Evolutionary conservation across 1,140 invertebrate genomes (phyloP).

Genomic region (Diprion similis): DNA sequence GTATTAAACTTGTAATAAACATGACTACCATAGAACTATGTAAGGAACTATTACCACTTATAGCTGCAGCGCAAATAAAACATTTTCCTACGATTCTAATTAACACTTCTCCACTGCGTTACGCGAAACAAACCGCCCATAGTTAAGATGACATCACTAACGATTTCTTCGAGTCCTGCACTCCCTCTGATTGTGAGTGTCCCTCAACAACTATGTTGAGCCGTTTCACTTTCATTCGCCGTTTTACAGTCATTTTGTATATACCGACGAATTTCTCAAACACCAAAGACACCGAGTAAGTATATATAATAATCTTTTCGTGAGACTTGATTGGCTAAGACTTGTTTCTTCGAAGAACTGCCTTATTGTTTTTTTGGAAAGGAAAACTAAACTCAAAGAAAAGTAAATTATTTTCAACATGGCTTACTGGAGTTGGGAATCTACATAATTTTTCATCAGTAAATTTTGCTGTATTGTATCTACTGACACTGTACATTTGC

Average conservation of each 20-base stretch:
- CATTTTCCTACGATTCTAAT: constrained; percentile 35
- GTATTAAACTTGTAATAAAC: constrained; percentile 38
- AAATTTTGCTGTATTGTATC: too few species aligned
- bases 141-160: constrained; percentile 9
- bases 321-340: not conserved
- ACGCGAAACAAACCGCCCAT: constrained; percentile 25
- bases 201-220: not conserved
- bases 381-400: not conserved
- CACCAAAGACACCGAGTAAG: not conserved
- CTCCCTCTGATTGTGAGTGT: not conserved
- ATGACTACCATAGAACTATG: constrained; percentile 9
- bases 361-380: not conserved
- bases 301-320: not conserved
- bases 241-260: not conserved
- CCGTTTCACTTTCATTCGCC: not conserved
- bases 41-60: not conserved
- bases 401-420: not conserved
- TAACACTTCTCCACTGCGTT: constrained; percentile 33
- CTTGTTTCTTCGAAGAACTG: not conserved
- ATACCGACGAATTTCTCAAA: not conserved
- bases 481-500: too few species aligned
- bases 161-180: not conserved
- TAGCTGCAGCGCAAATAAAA: not conserved
- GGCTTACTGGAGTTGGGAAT: too few species aligned
- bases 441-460: too few species aligned